Evolutionary conservation across 1,140 invertebrate species (phyloP).

Genomic region (Potamilus streckersoni): DNA sequence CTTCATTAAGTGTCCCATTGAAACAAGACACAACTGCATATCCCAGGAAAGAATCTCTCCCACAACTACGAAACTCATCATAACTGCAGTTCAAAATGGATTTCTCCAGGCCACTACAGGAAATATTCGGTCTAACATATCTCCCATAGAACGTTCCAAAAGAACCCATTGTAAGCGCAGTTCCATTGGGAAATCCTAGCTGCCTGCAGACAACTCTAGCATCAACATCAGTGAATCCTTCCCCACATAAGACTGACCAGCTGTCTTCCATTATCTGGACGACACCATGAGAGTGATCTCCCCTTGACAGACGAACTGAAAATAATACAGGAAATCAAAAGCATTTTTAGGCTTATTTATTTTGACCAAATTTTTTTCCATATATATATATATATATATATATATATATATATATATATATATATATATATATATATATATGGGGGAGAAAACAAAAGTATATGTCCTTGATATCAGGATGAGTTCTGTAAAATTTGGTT

Average conservation of each 20-base stretch:
- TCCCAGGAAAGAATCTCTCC: constrained; percentile 38
- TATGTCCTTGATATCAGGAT: no score
- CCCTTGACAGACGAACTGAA: constrained; percentile 41
- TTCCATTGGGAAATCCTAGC: constrained; percentile 48
- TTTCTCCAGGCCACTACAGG: constrained; percentile 45
- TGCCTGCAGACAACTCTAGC: constrained; percentile 47
- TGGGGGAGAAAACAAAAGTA: no score
- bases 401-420: no score
- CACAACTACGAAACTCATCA: constrained; percentile 37
- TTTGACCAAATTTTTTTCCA: no score
- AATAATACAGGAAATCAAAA: background rate
- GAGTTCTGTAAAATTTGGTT: no score
- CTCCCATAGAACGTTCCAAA: constrained; percentile 45
- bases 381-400: no score
- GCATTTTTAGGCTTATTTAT: no score
- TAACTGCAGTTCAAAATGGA: constrained; percentile 45
- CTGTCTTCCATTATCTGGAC: constrained; percentile 43
- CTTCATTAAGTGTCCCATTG: constrained; percentile 42
- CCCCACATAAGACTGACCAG: constrained; percentile 48
- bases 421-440: no score
- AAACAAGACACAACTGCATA: constrained; percentile 56
- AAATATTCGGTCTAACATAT: constrained; percentile 42
- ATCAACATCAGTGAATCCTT: constrained; percentile 43
- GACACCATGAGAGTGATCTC: constrained; percentile 52
- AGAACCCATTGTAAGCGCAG: constrained; percentile 41